Conservation (phyloP, 1,140 invertebrate genomes). For the Heliothis subflexa region DNA sequence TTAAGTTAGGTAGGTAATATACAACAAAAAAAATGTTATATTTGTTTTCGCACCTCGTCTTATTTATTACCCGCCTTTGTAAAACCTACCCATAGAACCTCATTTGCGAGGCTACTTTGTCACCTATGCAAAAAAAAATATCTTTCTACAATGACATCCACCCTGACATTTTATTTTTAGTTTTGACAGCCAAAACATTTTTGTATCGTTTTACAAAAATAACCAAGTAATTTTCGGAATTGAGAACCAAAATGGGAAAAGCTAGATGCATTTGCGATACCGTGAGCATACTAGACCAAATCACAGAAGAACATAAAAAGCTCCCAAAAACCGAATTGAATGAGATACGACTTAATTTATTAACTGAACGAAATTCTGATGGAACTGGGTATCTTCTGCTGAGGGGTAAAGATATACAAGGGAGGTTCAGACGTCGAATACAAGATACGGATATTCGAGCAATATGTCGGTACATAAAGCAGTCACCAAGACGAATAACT, state of each 20-base stretch:
- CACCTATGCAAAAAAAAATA: too few species aligned
- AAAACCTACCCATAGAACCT: too few species aligned
- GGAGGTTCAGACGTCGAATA: constrained; percentile 74
- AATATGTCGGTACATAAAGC: constrained; percentile 81
- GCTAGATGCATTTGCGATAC: constrained; percentile 72
- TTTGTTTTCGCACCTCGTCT: too few species aligned
- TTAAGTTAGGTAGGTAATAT: too few species aligned
- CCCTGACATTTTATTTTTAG: too few species aligned
- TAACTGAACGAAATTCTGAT: constrained; percentile 77
- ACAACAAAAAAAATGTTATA: too few species aligned
- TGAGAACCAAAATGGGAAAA: background rate
- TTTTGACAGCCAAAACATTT: constrained; percentile 11
- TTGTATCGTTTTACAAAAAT: too few species aligned
- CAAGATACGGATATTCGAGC: constrained; percentile 81
- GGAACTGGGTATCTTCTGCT: constrained; percentile 69
- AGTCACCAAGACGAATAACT: constrained; percentile 77
- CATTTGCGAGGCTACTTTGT: too few species aligned
- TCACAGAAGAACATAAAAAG: constrained; percentile 62
- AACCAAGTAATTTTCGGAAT: background rate
- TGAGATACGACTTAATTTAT: constrained; percentile 70
- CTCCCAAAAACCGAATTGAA: constrained; percentile 67
- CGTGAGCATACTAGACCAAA: constrained; percentile 59
- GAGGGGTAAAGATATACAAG: constrained; percentile 69
- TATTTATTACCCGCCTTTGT: too few species aligned
- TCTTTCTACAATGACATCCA: too few species aligned